These are phyloP conservation scores for Seira ritae DNA, from an alignment of 2,888 invertebrate species.

Conservation along the genomic window DNA sequence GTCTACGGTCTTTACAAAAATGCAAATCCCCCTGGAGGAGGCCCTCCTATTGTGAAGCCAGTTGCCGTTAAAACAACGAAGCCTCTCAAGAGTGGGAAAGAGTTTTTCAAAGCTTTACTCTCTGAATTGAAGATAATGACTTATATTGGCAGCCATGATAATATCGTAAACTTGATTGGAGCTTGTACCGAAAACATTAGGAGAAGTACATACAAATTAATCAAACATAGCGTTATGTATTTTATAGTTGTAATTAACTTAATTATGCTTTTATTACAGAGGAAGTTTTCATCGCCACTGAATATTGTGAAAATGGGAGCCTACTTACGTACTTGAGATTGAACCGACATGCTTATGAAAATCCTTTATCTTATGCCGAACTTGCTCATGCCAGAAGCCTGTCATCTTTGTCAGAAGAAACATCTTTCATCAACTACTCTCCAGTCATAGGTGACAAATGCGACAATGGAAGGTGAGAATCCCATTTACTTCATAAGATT, in stretches of 20 bases:
- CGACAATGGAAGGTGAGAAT: slow-evolving; percentile 26
- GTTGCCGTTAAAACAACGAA: slow-evolving; percentile 66
- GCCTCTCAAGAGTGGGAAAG: slow-evolving; percentile 35
- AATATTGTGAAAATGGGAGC: slow-evolving; percentile 62
- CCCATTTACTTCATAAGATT: too few relatives aligned
- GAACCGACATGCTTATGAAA: slow-evolving; percentile 55
- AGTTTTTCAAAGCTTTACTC: slow-evolving; percentile 60
- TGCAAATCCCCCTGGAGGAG: slow-evolving; percentile 18
- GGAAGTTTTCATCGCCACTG: slow-evolving; percentile 65
- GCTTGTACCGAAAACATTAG: slow-evolving; percentile 64
- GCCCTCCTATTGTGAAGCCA: slow-evolving; percentile 20
- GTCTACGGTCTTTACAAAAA: slow-evolving; percentile 52
- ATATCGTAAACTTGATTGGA: slow-evolving; percentile 62
- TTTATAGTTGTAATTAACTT: too few relatives aligned
- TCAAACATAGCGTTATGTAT: too few relatives aligned
- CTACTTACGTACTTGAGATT: slow-evolving; percentile 43
- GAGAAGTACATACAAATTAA: too few relatives aligned
- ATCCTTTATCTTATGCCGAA: slow-evolving; percentile 51
- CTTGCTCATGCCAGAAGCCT: not conserved
- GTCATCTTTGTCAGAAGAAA: slow-evolving; percentile 29
- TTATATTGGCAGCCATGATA: slow-evolving; percentile 56
- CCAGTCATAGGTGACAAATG: too few relatives aligned
- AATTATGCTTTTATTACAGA: slow-evolving; percentile 22
- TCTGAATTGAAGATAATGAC: slow-evolving; percentile 68
- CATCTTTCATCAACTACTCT: slow-evolving; percentile 38